Conservation (phyloP, 2,797 vertebrate genomes). For the Petrocephalus schoutedeni region DNA sequence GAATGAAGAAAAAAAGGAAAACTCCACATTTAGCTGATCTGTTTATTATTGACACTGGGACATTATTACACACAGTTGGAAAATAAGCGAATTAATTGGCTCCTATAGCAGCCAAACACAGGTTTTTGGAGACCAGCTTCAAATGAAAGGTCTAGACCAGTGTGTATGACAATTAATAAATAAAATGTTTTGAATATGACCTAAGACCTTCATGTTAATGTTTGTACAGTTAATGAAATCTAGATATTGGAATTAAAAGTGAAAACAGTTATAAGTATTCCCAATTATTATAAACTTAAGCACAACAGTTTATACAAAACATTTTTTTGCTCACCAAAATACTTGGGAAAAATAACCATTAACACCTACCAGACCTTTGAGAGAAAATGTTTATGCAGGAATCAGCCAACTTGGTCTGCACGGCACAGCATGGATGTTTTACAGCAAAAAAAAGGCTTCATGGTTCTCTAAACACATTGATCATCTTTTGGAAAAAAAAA, state of each 20-base stretch:
- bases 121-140: conserved; percentile 49
- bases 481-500: conserved; percentile 53
- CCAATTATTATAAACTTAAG: conserved; percentile 46
- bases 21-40: neutral
- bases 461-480: conserved; percentile 51
- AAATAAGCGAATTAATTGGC: conserved; percentile 36
- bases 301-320: conserved; percentile 50
- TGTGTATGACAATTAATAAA: conserved; percentile 47
- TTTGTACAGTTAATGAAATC: neutral
- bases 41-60: conserved; percentile 12
- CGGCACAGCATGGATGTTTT: conserved; percentile 49
- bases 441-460: conserved; percentile 49
- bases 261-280: neutral
- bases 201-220: neutral
- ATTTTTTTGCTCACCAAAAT: neutral
- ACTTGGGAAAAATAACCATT: neutral
- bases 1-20: conserved; percentile 2
- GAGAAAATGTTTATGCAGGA: conserved; percentile 60
- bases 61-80: conserved; percentile 32
- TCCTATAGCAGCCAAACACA: conserved; percentile 51
- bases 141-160: conserved; percentile 52
- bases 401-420: conserved; percentile 65
- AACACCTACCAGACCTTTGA: conserved; percentile 62
- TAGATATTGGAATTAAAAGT: neutral
- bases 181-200: neutral